phyloP scores from a whole-genome alignment of 2,113 vertebrate genomes.

The Tympanuchus pallidicinctus region DNA sequence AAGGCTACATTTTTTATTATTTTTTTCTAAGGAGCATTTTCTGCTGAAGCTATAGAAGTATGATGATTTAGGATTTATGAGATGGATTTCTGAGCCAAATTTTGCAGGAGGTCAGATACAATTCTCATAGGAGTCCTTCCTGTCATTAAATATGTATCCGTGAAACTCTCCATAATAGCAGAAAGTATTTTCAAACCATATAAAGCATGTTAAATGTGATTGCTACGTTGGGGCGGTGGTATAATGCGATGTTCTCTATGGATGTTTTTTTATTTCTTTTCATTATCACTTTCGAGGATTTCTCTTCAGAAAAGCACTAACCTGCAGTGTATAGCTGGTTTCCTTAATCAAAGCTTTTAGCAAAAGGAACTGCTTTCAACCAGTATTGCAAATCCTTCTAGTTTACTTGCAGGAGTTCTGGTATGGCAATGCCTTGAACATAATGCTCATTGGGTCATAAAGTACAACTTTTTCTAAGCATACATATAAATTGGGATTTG shows the following conservation, averaged over 20 bases:
- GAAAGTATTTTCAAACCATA: background rate
- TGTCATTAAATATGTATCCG: conserved; percentile 24
- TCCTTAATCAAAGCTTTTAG: background rate
- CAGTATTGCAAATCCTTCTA: background rate
- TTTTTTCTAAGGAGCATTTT: background rate
- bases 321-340: background rate
- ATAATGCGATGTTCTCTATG: background rate
- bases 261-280: conserved; percentile 1
- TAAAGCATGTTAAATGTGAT: background rate
- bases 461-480: background rate
- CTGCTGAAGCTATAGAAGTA: background rate
- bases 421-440: background rate
- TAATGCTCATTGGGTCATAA: background rate
- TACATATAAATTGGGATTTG: background rate
- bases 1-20: background rate
- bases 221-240: background rate
- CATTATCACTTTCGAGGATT: background rate
- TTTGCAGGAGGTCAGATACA: background rate
- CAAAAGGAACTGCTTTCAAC: background rate
- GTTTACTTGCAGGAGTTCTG: background rate
- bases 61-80: background rate
- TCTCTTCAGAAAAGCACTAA: background rate
- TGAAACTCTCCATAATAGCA: background rate
- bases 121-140: background rate
- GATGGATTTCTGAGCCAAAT: background rate